Base-by-base conservation (phyloP, 2,797 vertebrate species). In the Siniperca obscura region DNA sequence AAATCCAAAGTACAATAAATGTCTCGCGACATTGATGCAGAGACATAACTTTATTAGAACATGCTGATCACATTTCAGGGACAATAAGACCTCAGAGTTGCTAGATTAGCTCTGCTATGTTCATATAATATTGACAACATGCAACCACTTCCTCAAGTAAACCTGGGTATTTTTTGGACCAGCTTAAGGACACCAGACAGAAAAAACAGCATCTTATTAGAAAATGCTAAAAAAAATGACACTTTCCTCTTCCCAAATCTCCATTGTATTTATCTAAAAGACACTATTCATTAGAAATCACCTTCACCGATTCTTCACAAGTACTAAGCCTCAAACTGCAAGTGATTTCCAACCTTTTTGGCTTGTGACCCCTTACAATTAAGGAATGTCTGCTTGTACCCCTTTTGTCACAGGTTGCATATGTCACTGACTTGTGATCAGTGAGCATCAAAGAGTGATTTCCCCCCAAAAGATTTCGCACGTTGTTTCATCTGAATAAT, bases 31-130 rank as follows among this genome's bases (percentile, higher is more conserved):
- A 46, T 19, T 4, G 8, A 73, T 22, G 71, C 61, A 21, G 55
- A 69, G 25, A 57, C 44, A 22, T 5, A 61, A 65, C 27, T 59
- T 60, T 60, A 57, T 55, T 34, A 62, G 21, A 22, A 64, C 22
- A 64, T 27, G 59, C 22, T 74, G 67, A 70, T 82, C 68, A 19
- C 46, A 73, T 70, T 76, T 79, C 57, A 76, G 68, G 72, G 61
- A 69, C 61, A 42, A 59, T 1, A 40, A 34, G 66, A 67, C 56
- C 19, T 67, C 30, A n/a, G n/a, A 69, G 38, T 14, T 34, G 57
- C 44, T 17, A 52, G 30, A 75, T 72, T 14, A 25, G 25, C 65
- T 70, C 48, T 36, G 53, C 50, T 13, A 7, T 8, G 36, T 70
- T 25, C 16, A 13, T 21, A 14, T 4, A 17, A 36, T 36, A 36